Conservation (phyloP, 2,113 vertebrate genomes). For the Chauna torquata region DNA sequence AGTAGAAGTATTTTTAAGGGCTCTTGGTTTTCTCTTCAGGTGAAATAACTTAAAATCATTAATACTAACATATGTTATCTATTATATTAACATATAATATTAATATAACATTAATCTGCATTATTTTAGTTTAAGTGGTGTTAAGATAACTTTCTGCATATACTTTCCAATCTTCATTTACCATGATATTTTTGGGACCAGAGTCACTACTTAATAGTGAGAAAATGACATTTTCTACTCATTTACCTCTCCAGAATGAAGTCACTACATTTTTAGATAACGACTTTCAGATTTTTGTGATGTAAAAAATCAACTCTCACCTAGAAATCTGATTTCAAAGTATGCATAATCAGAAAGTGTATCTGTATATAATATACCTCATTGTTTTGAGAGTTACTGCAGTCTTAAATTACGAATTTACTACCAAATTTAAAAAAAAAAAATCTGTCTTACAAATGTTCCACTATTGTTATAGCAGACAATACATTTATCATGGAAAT, state of each 20-base stretch:
- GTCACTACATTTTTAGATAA: neutral
- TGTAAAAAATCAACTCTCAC: neutral
- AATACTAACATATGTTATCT: too few species aligned
- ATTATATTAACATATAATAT: too few species aligned
- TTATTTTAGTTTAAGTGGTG: fast-evolving
- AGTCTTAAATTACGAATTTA: neutral
- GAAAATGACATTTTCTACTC: neutral
- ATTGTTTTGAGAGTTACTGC: neutral
- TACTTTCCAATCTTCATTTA: neutral
- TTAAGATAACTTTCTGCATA: fast-evolving
- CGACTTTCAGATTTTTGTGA: neutral
- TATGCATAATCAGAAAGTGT: too few species aligned
- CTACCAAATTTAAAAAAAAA: too few species aligned
- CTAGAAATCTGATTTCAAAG: neutral
- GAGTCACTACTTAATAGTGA: neutral
- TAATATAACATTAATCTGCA: too few species aligned
- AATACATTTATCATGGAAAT: neutral
- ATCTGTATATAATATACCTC: neutral
- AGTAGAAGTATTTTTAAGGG: neutral
- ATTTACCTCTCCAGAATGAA: neutral
- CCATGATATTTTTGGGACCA: neutral
- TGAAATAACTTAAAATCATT: too few species aligned
- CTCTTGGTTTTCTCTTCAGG: neutral
- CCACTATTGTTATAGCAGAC: too few species aligned
- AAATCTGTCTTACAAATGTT: too few species aligned